These are phyloP conservation scores for Lutjanus erythropterus DNA, from an alignment of 2,113 vertebrate genomes.

Conservation along the genomic window DNA sequence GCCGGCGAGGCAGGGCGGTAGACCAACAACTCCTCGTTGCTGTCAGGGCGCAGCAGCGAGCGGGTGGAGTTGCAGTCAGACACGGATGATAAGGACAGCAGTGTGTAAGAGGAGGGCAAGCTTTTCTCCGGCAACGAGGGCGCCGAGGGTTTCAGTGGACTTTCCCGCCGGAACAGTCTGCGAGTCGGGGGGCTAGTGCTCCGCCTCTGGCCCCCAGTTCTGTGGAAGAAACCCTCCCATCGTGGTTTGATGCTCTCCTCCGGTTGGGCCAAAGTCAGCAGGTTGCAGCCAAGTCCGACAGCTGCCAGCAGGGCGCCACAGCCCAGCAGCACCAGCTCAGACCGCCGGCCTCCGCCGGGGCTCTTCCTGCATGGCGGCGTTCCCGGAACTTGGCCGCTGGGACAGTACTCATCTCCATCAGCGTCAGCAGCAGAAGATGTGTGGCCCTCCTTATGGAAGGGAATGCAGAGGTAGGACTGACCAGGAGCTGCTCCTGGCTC, in stretches of 20 bases:
- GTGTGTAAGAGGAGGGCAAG: slow-evolving; percentile 87
- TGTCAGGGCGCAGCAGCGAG: slow-evolving; percentile 94
- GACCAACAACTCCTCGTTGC: slow-evolving; percentile 92
- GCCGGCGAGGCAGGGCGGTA: slow-evolving; percentile 87
- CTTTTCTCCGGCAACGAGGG: slow-evolving; percentile 74
- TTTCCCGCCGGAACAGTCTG: slow-evolving; percentile 93
- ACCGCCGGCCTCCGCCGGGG: slow-evolving; percentile 87
- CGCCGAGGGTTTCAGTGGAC: slow-evolving; percentile 83
- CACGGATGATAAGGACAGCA: slow-evolving; percentile 94
- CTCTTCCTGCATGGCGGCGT: slow-evolving; percentile 91
- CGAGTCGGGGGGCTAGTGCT: slow-evolving; percentile 91
- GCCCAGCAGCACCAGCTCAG: slow-evolving; percentile 91
- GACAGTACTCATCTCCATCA: slow-evolving; percentile 86
- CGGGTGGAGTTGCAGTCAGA: slow-evolving; percentile 97
- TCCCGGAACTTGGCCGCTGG: slow-evolving; percentile 87
- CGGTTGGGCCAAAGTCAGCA: slow-evolving; percentile 89
- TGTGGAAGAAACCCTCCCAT: slow-evolving; percentile 94
- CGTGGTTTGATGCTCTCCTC: slow-evolving; percentile 89
- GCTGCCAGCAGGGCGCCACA: slow-evolving; percentile 94
- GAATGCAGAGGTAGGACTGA: slow-evolving; percentile 96
- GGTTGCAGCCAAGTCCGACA: slow-evolving; percentile 92
- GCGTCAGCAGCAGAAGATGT: slow-evolving; percentile 75
- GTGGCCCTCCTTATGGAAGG: slow-evolving; percentile 90
- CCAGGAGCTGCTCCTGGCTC: slow-evolving; percentile 82
- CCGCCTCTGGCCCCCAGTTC: slow-evolving; percentile 86